phyloP scores from a whole-genome alignment of 2,888 invertebrate species.

The Panopea generosa region DNA sequence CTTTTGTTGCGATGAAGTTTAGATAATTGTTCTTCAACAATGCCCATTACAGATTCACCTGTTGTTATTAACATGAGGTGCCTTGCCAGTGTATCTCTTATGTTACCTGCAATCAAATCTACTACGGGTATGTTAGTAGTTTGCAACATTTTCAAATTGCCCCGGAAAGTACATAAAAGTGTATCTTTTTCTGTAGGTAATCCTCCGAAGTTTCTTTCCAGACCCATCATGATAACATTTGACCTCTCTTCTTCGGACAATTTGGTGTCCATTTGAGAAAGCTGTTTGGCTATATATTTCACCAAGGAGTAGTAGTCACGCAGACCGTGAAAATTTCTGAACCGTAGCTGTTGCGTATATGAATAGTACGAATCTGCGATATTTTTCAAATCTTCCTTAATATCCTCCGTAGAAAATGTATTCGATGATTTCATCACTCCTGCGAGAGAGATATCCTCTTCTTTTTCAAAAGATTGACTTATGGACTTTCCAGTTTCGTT shows the following conservation, averaged over 20 bases:
- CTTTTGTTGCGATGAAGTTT: slow-evolving; percentile 43
- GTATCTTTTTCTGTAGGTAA: slow-evolving; percentile 44
- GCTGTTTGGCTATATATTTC: slow-evolving; percentile 32
- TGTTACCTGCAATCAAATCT: slow-evolving; percentile 64
- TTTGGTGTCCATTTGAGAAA: background rate
- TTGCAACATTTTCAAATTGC: background rate
- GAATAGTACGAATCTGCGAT: slow-evolving; percentile 44
- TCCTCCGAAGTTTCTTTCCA: slow-evolving; percentile 73
- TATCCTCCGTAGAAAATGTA: background rate
- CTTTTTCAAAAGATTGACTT: slow-evolving; percentile 47
- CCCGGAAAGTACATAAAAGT: slow-evolving; percentile 49
- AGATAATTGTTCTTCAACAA: slow-evolving; percentile 56
- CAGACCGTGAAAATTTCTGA: slow-evolving; percentile 66
- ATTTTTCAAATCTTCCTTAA: slow-evolving; percentile 19
- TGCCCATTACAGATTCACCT: slow-evolving; percentile 66
- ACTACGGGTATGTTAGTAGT: slow-evolving; percentile 27
- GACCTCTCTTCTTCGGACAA: slow-evolving; percentile 20
- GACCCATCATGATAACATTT: slow-evolving; percentile 53
- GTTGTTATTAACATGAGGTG: slow-evolving; percentile 68
- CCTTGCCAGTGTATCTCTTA: slow-evolving; percentile 59
- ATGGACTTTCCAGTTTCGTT: slow-evolving; percentile 69
- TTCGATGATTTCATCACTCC: too few relatives aligned
- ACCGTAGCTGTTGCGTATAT: slow-evolving; percentile 36
- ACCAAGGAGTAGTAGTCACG: slow-evolving; percentile 67
- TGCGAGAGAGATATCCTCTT: background rate